Base-by-base conservation (phyloP, 2,888 invertebrate species). In the Celastrina argiolus region DNA sequence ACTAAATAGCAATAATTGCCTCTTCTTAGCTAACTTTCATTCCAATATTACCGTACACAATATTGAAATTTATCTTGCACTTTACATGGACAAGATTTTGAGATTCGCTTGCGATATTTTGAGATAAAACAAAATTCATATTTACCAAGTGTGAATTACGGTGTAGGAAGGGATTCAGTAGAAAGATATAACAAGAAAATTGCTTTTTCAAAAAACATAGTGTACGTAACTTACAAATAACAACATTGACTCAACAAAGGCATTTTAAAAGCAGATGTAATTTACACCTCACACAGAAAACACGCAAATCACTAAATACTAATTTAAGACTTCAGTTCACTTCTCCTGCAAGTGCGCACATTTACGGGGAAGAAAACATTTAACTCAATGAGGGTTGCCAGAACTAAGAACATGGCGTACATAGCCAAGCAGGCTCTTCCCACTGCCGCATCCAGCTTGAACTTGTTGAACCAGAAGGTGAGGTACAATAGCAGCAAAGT, bases 361-460 rank as follows among this genome's bases (percentile, higher is more conserved):
- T 97, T 97, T 76, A 97, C 96, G 76, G 94, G 94, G 92, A 97
- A 97, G 94, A 98, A 97, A 72, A 97, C 96, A 87, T 98, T 98
- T 78, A 97, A 93, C 92, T 98, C 98, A 79, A 97, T 97, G 75
- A 98, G 93, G 72, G 96, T 97, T 66, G 97, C 97, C 73, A 98
- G 92, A 66, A 97, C 94, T 71, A 97, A 93, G 83, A 98, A 97
- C 75, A 96, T 94, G 69, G 95, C 94, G 88, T 98, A 98, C 94
- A 97, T 96, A 72, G 95, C 92, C 71, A 98, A 92, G 78, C 97
- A 97, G 66, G 96, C 94, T 67, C 95, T 93, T 69, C 97, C 97
- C 68, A 97, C 96, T 78, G 94, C 94, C 79, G 94, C 95, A 83
- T 97, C 96, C 83, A 98, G 88, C 86, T 95, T 94, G 90, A 97